phyloP scores from a whole-genome alignment of 2,113 vertebrate genomes.

The Triplophysa rosa region DNA sequence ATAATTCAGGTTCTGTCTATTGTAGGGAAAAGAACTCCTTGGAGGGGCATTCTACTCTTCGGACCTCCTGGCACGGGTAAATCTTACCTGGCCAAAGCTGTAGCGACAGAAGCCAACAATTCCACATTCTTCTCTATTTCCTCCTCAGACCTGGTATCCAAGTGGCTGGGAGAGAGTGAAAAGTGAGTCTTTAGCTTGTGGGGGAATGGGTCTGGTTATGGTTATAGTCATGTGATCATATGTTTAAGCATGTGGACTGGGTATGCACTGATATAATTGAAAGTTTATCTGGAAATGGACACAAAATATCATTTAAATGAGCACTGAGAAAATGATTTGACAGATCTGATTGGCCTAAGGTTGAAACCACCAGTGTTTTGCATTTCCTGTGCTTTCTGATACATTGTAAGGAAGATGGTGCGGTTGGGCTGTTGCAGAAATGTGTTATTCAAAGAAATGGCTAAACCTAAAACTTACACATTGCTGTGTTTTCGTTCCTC shows the following conservation, averaged over 20 bases:
- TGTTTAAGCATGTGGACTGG: neutral
- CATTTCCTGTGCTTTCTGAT: too few relatives aligned
- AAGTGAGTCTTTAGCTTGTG: constrained; percentile 79
- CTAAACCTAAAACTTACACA: too few relatives aligned
- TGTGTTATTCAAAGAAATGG: too few relatives aligned
- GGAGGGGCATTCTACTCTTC: constrained; percentile 95
- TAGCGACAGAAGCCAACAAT: constrained; percentile 97
- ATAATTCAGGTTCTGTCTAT: constrained; percentile 18
- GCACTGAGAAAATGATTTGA: too few relatives aligned
- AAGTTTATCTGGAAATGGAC: neutral
- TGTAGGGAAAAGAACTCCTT: constrained; percentile 94
- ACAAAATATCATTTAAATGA: neutral
- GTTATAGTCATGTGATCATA: neutral
- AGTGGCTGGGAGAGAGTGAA: constrained; percentile 99
- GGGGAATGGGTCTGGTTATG: neutral
- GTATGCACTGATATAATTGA: neutral
- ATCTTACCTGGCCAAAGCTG: constrained; percentile 96
- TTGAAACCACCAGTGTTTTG: too few relatives aligned
- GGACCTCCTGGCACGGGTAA: constrained; percentile 98
- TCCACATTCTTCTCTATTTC: constrained; percentile 97
- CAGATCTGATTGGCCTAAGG: too few relatives aligned
- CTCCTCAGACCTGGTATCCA: constrained; percentile 95
- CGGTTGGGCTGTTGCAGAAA: too few relatives aligned
- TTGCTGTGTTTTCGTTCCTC: too few relatives aligned
- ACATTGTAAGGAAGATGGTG: too few relatives aligned